Percentiles rank a stretch among this genome's conserved stretches.
Conservation (phyloP, 2,797 vertebrate species). For the Rhincodon typus region DNA sequence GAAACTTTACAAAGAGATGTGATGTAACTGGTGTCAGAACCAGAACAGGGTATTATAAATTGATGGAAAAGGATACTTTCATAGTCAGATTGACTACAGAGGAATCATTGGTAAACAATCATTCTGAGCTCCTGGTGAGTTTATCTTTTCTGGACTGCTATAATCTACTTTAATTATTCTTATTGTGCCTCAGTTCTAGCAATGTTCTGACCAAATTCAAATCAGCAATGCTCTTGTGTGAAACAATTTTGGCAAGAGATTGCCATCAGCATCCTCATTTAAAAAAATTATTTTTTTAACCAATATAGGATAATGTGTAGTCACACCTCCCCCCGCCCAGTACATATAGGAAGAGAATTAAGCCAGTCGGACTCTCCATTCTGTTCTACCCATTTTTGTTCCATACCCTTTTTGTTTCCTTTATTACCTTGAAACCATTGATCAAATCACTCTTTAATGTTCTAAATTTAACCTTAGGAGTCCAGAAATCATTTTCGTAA, state of each 20-base stretch:
- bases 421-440: too few relatives aligned
- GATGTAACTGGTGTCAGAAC: neutral
- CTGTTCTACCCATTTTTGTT: neutral
- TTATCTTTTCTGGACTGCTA: neutral
- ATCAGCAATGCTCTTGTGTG: neutral
- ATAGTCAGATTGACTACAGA: neutral
- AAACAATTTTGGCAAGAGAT: neutral
- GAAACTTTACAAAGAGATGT: neutral
- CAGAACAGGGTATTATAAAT: too few relatives aligned
- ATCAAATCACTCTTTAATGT: too few relatives aligned
- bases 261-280: neutral
- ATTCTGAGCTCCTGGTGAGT: neutral
- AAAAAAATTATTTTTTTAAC: neutral
- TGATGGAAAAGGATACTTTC: neutral
- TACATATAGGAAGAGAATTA: neutral
- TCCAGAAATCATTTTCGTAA: too few relatives aligned
- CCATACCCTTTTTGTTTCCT: neutral
- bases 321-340: too few relatives aligned
- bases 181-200: neutral
- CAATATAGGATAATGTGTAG: neutral
- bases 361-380: neutral
- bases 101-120: neutral
- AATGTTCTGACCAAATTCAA: neutral
- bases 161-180: neutral
- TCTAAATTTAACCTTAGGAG: too few relatives aligned